Conservation (phyloP, 1,140 invertebrate genomes). For the Neodiprion fabricii region DNA sequence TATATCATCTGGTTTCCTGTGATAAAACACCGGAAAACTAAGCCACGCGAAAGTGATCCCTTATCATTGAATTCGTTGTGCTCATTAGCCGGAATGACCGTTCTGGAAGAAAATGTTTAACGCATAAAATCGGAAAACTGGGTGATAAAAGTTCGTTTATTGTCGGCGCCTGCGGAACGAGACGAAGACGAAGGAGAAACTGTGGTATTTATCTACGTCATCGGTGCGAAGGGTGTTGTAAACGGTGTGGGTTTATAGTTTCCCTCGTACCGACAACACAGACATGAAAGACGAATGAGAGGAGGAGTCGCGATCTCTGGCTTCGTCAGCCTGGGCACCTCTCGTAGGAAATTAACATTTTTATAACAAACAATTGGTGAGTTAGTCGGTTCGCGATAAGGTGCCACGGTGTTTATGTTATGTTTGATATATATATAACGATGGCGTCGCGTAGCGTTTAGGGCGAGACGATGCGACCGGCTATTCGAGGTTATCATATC, state of each 20-base stretch:
- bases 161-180: conserved; percentile 18
- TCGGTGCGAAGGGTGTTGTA: too few species aligned
- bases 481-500: conserved; percentile 19
- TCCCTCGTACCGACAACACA: neutral
- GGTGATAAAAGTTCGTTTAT: conserved; percentile 30
- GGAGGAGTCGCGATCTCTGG: neutral
- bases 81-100: conserved; percentile 27
- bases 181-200: conserved; percentile 9
- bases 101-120: neutral
- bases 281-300: neutral
- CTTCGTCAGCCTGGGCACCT: conserved; percentile 10
- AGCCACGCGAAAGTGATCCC: neutral
- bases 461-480: neutral
- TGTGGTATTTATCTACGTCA: neutral
- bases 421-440: neutral
- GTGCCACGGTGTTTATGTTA: neutral
- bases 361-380: conserved; percentile 42
- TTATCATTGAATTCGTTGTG: conserved; percentile 32
- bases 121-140: conserved; percentile 32
- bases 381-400: neutral
- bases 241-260: too few species aligned
- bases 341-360: conserved; percentile 47
- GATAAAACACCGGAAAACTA: too few species aligned
- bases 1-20: too few species aligned
- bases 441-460: neutral